These are phyloP conservation scores for Onychomys arenicola DNA, from an alignment of 2,797 vertebrate species.

Conservation along the genomic window DNA sequence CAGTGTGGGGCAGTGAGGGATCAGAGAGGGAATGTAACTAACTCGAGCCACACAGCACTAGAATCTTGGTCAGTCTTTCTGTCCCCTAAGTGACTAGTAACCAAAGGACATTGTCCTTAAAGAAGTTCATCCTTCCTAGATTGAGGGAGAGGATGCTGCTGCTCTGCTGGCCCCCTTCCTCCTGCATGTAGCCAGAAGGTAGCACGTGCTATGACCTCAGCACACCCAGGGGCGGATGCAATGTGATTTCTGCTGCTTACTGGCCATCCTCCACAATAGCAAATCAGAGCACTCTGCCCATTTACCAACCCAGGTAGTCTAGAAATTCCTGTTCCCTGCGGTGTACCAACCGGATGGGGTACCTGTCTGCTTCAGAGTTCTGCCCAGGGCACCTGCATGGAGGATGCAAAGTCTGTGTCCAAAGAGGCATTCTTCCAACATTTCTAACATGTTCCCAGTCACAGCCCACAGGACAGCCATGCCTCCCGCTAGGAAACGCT, in stretches of 20 bases:
- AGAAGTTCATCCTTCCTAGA: neutral
- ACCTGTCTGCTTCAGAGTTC: neutral
- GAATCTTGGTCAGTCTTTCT: neutral
- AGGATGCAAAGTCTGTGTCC: no score
- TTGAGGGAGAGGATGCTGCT: neutral
- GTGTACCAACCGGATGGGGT: neutral
- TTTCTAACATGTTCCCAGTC: neutral
- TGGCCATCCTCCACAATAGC: neutral
- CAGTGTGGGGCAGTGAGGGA: neutral
- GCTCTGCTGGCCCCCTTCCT: neutral
- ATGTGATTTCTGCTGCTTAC: neutral
- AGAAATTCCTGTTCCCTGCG: neutral
- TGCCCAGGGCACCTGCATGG: neutral
- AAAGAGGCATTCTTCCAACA: fast-evolving
- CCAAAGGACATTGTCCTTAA: neutral
- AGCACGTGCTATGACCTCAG: neutral
- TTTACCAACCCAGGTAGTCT: neutral
- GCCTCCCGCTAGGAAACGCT: neutral
- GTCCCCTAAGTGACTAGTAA: slow-evolving; percentile 12
- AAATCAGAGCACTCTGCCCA: neutral
- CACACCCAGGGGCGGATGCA: neutral
- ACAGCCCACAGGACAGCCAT: neutral
- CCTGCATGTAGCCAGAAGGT: neutral
- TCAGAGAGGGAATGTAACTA: neutral
- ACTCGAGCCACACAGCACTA: neutral